Conservation (phyloP, 2,797 vertebrate genomes). For the Mergus octosetaceus region DNA sequence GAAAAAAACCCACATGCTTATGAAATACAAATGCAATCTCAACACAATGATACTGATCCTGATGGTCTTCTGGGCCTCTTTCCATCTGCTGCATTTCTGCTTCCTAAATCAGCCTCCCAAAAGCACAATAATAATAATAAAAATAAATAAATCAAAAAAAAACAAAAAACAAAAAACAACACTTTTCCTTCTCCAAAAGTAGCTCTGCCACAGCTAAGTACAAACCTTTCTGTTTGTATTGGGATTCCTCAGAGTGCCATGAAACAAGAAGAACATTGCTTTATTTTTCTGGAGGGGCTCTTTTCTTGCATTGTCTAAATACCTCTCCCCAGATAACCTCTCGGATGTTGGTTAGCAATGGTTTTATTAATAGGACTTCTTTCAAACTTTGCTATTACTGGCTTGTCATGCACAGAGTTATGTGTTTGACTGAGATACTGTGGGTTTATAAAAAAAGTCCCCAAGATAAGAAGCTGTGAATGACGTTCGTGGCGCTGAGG, state of each 20-base stretch:
- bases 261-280: not conserved
- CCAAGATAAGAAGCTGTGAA: not conserved
- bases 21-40: not conserved
- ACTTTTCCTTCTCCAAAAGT: not conserved
- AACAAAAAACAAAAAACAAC: too few species aligned
- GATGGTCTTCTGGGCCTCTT: not conserved
- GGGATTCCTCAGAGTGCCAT: not conserved
- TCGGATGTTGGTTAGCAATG: not conserved
- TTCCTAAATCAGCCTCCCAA: not conserved
- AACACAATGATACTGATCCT: not conserved
- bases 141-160: too few species aligned
- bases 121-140: not conserved
- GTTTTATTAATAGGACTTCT: constrained; percentile 2
- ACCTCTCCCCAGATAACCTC: not conserved
- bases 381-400: not conserved
- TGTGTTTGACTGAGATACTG: not conserved
- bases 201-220: not conserved
- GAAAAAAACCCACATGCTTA: not conserved
- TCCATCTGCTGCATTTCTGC: not conserved
- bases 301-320: not conserved
- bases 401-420: not conserved
- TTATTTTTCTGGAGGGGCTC: not conserved
- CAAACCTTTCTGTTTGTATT: not conserved
- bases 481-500: not conserved
- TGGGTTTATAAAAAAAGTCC: not conserved